These are phyloP conservation scores for Chitala chitala DNA, from an alignment of 2,113 vertebrate genomes.

Conservation along the genomic window DNA sequence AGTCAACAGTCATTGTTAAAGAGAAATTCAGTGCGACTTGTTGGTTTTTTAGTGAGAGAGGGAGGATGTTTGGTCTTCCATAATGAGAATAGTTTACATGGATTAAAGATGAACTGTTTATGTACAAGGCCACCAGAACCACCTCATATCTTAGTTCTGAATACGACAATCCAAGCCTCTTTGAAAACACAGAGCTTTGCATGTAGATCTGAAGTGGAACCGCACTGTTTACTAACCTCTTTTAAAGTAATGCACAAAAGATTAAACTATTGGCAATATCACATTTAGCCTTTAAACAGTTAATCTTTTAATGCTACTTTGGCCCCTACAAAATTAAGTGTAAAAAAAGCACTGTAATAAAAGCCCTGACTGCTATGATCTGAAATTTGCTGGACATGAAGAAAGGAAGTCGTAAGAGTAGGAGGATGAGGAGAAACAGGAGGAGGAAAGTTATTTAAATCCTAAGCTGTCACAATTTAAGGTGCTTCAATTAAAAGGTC, in stretches of 20 bases:
- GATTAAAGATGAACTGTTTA: neutral
- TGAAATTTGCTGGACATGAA: slow-evolving; percentile 24
- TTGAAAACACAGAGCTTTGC: neutral
- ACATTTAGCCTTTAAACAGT: neutral
- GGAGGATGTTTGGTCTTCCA: neutral
- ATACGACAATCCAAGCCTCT: neutral
- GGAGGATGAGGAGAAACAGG: slow-evolving; percentile 49
- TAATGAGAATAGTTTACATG: no score
- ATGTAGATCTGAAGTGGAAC: neutral
- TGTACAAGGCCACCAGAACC: neutral
- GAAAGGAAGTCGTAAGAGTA: slow-evolving; percentile 34
- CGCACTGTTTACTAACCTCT: neutral
- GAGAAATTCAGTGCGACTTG: neutral
- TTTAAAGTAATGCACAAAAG: neutral
- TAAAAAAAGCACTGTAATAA: slow-evolving; percentile 43
- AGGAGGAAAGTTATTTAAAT: slow-evolving; percentile 40
- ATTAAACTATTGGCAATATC: neutral
- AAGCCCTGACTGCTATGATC: neutral
- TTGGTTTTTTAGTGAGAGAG: neutral
- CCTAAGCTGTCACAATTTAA: slow-evolving; percentile 54
- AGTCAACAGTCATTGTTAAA: no score
- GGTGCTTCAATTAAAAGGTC: slow-evolving; percentile 54
- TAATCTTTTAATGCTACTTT: neutral
- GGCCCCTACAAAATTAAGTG: slow-evolving; percentile 3
- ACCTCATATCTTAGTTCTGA: neutral